These are phyloP conservation scores for Seira sanloemensis DNA, from an alignment of 2,888 invertebrate species.

Conservation along the genomic window DNA sequence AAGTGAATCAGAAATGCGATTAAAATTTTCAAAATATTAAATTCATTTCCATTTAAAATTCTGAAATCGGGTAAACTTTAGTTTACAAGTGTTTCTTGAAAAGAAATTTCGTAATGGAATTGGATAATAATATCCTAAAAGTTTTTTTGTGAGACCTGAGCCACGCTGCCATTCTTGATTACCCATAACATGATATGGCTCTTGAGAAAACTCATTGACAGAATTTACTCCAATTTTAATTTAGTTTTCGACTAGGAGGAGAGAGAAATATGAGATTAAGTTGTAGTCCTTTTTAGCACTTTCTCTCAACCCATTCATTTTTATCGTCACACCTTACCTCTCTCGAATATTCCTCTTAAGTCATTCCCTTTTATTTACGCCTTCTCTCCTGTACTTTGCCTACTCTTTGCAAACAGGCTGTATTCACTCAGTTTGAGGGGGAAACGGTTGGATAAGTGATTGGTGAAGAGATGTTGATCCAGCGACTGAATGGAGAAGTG, in stretches of 20 bases:
- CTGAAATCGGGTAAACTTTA: too few relatives aligned
- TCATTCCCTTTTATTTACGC: not conserved
- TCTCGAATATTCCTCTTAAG: not conserved
- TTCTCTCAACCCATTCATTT: not conserved
- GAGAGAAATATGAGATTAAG: not conserved
- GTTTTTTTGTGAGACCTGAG: too few relatives aligned
- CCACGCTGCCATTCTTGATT: not conserved
- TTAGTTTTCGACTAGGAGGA: not conserved
- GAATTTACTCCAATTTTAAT: not conserved
- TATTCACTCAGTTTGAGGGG: not conserved
- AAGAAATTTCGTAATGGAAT: too few relatives aligned
- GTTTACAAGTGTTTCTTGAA: too few relatives aligned
- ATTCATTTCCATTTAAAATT: too few relatives aligned
- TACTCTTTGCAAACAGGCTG: not conserved
- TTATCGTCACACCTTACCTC: not conserved
- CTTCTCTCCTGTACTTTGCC: not conserved
- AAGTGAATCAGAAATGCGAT: too few relatives aligned
- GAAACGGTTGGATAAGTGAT: not conserved
- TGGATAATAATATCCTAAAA: too few relatives aligned
- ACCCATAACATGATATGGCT: not conserved
- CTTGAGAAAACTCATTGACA: not conserved
- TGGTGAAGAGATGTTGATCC: not conserved
- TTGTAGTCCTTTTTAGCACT: not conserved
- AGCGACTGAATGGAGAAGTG: not conserved
- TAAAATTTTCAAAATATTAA: too few relatives aligned